Percentiles rank a stretch among this genome's conserved stretches.
Conservation (phyloP, 2,888 invertebrate species). For the Diadegma fenestrale region DNA sequence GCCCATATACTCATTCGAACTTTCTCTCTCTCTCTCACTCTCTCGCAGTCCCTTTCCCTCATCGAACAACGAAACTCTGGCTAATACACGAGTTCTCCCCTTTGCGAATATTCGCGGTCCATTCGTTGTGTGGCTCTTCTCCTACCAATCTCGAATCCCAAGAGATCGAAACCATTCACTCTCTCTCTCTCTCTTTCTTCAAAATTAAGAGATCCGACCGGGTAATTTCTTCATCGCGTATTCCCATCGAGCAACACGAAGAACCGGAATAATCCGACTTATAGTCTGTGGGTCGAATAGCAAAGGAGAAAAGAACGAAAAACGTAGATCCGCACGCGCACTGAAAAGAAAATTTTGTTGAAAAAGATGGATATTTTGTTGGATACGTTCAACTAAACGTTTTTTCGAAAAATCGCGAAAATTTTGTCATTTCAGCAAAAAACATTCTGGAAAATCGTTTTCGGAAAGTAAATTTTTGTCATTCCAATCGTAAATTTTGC, state of each 20-base stretch:
- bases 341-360: too few species aligned
- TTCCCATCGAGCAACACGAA: conserved; percentile 58
- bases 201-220: conserved; percentile 82
- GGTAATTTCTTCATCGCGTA: conserved; percentile 83
- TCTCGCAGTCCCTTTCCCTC: conserved; percentile 28
- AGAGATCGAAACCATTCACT: conserved; percentile 41
- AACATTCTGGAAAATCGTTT: too few species aligned
- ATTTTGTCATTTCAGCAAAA: too few species aligned
- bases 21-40: conserved; percentile 41
- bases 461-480: too few species aligned
- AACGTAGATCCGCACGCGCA: conserved; percentile 15
- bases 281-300: not conserved
- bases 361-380: too few species aligned
- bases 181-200: conserved; percentile 76
- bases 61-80: conserved; percentile 46
- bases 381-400: too few species aligned
- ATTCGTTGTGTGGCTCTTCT: conserved; percentile 22
- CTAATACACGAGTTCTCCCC: conserved; percentile 44
- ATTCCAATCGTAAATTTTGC: too few species aligned
- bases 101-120: conserved; percentile 58
- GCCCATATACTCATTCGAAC: conserved; percentile 40
- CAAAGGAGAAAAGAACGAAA: not conserved
- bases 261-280: conserved; percentile 33
- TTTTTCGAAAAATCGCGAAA: too few species aligned
- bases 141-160: conserved; percentile 25